Base-by-base conservation (phyloP, 23 tunicate species). In the Ciona savignyi region DNA sequence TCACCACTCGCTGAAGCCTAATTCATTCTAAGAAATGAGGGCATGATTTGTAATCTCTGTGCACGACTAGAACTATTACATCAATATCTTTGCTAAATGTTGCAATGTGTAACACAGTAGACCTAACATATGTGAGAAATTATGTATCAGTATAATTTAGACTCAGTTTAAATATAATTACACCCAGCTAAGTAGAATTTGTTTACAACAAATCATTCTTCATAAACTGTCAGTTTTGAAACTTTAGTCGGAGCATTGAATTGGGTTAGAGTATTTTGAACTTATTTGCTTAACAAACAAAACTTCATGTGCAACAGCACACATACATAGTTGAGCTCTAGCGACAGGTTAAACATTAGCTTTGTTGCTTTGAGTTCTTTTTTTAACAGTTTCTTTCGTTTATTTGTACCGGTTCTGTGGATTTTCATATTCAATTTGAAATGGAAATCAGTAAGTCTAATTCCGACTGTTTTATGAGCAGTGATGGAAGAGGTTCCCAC, bases 401-500 rank as follows among this genome's bases (percentile, higher is more conserved):
- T 42, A n/a, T n/a, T n/a, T n/a, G n/a, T n/a, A n/a, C n/a, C n/a
- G n/a, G n/a, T n/a, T n/a, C n/a, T n/a, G n/a, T n/a, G n/a, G n/a
- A n/a, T n/a, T n/a, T n/a, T n/a, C n/a, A n/a, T n/a, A n/a, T n/a
- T 15, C 56, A 6, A 42, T 42, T 42, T 9, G 15, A 15, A 9
- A 42, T 42, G 56, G 9, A 9, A 6, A 15, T 42, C 15, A 15
- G 56, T 9, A 15, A 42, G 56, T 9, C 9, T 42, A 42, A 42
- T 15, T 9, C 9, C 56, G 15, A 42, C 56, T 42, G 9, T 42
- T 42, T 42, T 9, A 6, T 42, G 56, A 42, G 56, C 56, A 42
- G 56, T 42, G 56, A 42, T 42, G 56, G 56, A 42, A 42, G 56
- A 15, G 83, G 86, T 21, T 82, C 95, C 27, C 95, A 88, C 66